These are phyloP conservation scores for Cossypha caffra DNA, from an alignment of 2,797 vertebrate species.

Conservation along the genomic window DNA sequence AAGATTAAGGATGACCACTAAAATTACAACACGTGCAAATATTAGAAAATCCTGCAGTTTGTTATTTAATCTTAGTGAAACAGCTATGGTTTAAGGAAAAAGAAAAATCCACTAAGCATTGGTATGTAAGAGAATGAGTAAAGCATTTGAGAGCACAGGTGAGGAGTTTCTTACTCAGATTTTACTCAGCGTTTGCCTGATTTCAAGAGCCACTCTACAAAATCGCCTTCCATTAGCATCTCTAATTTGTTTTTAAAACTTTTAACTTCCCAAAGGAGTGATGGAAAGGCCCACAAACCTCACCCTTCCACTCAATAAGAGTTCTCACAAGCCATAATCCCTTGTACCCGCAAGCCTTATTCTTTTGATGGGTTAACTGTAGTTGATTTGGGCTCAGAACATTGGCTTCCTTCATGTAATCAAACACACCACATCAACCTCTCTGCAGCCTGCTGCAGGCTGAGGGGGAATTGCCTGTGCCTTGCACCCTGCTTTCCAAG, in stretches of 20 bases:
- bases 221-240: not conserved
- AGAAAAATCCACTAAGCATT: not conserved
- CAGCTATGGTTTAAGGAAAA: not conserved
- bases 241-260: not conserved
- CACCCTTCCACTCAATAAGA: not conserved
- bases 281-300: not conserved
- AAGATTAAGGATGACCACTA: slow-evolving; percentile 60
- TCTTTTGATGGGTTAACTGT: not conserved
- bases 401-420: not conserved
- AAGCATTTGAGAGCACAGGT: not conserved
- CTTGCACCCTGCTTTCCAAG: not conserved
- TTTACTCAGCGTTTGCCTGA: not conserved
- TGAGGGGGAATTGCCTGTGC: not conserved
- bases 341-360: not conserved
- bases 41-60: slow-evolving; percentile 29
- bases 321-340: not conserved
- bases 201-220: not conserved
- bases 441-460: not conserved
- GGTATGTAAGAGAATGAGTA: not conserved
- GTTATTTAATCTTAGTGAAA: slow-evolving; percentile 53
- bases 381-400: not conserved
- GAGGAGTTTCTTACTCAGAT: not conserved
- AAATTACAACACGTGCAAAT: slow-evolving; percentile 39
- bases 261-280: not conserved
- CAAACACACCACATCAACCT: not conserved